phyloP scores from a whole-genome alignment of 2,888 invertebrate species.

The Meandrusa payeni region DNA sequence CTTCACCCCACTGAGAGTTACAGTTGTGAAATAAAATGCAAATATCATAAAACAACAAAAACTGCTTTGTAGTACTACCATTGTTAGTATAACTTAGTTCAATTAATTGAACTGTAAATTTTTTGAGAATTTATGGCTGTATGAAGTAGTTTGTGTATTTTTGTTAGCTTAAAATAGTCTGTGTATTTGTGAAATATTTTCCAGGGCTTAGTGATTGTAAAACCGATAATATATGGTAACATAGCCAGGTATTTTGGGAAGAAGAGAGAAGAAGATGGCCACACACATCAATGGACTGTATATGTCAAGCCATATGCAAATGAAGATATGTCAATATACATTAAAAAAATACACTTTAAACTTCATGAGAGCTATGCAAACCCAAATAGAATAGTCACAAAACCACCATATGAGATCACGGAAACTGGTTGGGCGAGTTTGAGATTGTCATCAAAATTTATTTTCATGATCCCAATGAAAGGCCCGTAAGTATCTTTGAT shows the following conservation, averaged over 20 bases:
- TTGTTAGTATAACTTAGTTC: too few species aligned
- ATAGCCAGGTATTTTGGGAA: conserved; percentile 97
- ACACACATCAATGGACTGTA: conserved; percentile 99
- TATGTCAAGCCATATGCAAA: conserved; percentile 96
- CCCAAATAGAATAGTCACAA: conserved; percentile 94
- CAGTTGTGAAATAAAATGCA: too few species aligned
- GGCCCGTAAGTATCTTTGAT: conserved; percentile 84
- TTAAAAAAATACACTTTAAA: conserved; percentile 98
- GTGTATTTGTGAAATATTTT: conserved; percentile 32
- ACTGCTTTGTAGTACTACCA: too few species aligned
- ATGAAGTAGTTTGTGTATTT: neutral
- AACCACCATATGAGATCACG: conserved; percentile 97
- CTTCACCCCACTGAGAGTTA: too few species aligned
- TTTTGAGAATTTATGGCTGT: too few species aligned
- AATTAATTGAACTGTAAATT: too few species aligned
- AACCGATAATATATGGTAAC: conserved; percentile 98
- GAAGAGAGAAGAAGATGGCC: conserved; percentile 97
- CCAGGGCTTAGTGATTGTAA: conserved; percentile 92
- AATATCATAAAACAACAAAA: too few species aligned
- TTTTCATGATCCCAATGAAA: conserved; percentile 97
- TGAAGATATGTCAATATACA: conserved; percentile 95
- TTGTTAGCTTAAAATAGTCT: conserved; percentile 3
- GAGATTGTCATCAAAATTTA: conserved; percentile 98
- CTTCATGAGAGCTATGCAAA: conserved; percentile 98
- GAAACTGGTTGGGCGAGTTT: conserved; percentile 99